Percentiles rank a stretch among this genome's conserved stretches.
These are phyloP conservation scores for Microcebus murinus DNA, from an alignment of 2,113 vertebrate species.

Conservation along the genomic window DNA sequence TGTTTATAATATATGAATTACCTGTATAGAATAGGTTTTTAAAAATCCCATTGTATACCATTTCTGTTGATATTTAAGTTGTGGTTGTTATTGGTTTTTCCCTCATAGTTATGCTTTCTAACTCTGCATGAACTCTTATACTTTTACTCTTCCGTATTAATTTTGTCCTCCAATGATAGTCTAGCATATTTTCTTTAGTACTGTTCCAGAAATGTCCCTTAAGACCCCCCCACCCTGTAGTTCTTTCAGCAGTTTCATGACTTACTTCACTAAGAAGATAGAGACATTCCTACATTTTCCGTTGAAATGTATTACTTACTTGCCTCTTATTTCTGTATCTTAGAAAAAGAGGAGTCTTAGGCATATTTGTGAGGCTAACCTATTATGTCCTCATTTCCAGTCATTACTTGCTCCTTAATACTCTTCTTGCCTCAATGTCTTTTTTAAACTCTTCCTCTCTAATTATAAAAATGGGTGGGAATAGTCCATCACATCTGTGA, in stretches of 20 bases:
- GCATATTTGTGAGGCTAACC: background rate
- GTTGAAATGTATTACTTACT: background rate
- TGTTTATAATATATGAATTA: background rate
- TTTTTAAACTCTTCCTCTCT: background rate
- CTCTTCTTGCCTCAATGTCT: background rate
- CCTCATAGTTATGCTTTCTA: background rate
- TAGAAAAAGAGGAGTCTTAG: background rate
- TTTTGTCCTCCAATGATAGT: constrained; percentile 1
- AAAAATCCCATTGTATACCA: background rate
- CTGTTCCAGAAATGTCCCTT: background rate
- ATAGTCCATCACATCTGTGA: no score
- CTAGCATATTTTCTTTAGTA: constrained; percentile 27
- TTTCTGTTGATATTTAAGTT: constrained; percentile 8
- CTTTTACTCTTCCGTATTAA: background rate
- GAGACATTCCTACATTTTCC: background rate
- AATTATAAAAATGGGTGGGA: background rate
- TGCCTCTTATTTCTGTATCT: background rate
- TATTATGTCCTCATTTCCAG: constrained; percentile 28
- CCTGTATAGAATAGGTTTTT: background rate
- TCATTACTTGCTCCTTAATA: background rate
- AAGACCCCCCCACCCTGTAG: background rate
- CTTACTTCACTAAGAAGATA: background rate
- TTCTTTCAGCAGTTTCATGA: background rate
- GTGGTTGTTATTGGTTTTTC: background rate
- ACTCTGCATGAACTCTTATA: background rate